phyloP scores from a whole-genome alignment of 2,797 vertebrate genomes.

The Eulemur albifrons region DNA sequence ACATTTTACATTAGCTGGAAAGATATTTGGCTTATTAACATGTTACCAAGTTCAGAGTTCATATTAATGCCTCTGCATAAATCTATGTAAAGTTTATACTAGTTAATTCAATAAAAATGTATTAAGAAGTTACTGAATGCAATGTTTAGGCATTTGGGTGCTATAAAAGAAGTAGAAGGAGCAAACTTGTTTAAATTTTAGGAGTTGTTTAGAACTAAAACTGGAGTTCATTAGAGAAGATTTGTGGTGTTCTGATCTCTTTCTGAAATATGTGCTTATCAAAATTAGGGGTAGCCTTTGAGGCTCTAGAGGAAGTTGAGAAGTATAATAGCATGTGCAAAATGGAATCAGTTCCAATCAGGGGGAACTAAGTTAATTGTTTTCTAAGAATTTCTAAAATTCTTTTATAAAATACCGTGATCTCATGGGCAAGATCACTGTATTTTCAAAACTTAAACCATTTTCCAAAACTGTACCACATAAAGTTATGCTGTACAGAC shows the following conservation, averaged over 20 bases:
- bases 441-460: conserved; percentile 7
- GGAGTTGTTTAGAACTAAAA: background rate
- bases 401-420: background rate
- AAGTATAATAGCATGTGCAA: background rate
- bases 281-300: background rate
- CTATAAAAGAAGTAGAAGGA: conserved; percentile 6
- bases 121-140: conserved; percentile 20
- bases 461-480: background rate
- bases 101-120: conserved; percentile 6
- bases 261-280: conserved; percentile 11
- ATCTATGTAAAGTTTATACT: background rate
- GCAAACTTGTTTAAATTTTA: background rate
- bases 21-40: conserved; percentile 30
- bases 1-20: background rate
- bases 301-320: background rate
- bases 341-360: background rate
- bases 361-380: background rate
- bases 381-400: background rate
- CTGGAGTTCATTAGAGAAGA: background rate
- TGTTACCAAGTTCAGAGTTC: conserved; percentile 2
- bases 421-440: background rate
- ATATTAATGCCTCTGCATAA: background rate
- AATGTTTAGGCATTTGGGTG: background rate
- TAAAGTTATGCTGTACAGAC: background rate
- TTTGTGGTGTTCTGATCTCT: background rate